phyloP scores from a whole-genome alignment of 1,140 invertebrate genomes.

The Drosophila ficusphila region DNA sequence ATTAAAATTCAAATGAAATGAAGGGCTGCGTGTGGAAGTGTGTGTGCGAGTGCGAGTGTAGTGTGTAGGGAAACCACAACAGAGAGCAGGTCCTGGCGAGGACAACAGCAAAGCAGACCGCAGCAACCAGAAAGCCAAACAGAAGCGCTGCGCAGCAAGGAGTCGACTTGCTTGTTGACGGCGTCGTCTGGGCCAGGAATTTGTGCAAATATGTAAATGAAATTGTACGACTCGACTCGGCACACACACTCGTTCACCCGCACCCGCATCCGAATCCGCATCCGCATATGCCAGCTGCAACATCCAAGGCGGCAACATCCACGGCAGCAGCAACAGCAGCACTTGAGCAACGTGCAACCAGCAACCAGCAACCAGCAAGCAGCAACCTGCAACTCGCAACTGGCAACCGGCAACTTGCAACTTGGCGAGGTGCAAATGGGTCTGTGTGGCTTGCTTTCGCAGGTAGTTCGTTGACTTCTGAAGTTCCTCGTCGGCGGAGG shows the following conservation, averaged over 20 bases:
- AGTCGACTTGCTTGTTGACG: slow-evolving; percentile 66
- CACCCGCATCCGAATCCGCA: slow-evolving; percentile 4
- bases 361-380: too few species aligned
- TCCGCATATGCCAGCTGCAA: slow-evolving; percentile 53
- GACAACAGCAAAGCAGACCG: slow-evolving; percentile 66
- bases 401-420: slow-evolving; percentile 52
- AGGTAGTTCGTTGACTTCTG: slow-evolving; percentile 80
- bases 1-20: slow-evolving; percentile 78
- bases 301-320: slow-evolving; percentile 31
- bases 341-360: slow-evolving; percentile 66
- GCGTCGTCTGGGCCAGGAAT: slow-evolving; percentile 64
- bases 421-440: slow-evolving; percentile 63
- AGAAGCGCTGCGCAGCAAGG: slow-evolving; percentile 78
- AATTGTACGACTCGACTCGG: slow-evolving; percentile 76
- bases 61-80: slow-evolving; percentile 66
- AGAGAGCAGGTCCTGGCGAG: slow-evolving; percentile 42
- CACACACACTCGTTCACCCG: slow-evolving; percentile 32
- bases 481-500: slow-evolving; percentile 55
- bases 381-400: slow-evolving; percentile 53
- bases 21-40: slow-evolving; percentile 17
- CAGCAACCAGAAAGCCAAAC: slow-evolving; percentile 76
- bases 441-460: slow-evolving; percentile 54
- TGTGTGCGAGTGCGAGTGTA: slow-evolving; percentile 5
- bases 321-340: slow-evolving; percentile 39
- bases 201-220: slow-evolving; percentile 78